Evolutionary conservation across 2,113 vertebrate genomes (phyloP).

Genomic region (Tyrannus savana): DNA sequence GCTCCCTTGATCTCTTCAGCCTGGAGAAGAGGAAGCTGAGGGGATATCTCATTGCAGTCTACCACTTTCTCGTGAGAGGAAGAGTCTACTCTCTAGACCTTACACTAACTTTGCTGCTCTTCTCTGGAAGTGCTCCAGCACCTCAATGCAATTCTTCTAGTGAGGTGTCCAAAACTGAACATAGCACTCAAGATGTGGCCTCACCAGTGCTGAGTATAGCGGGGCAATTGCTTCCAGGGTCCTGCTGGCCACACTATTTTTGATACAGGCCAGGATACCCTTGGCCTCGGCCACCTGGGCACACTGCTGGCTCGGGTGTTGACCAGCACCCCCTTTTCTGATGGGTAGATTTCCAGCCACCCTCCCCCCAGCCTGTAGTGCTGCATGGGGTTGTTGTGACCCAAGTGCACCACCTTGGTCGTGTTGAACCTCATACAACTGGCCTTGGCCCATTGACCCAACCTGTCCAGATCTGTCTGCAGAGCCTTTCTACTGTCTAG

Average conservation of each 20-base stretch:
- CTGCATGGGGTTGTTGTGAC: accelerated
- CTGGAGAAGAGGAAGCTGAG: not conserved
- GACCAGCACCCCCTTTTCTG: not conserved
- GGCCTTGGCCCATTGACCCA: accelerated
- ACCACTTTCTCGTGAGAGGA: not conserved
- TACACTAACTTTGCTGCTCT: not conserved
- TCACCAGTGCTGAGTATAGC: accelerated
- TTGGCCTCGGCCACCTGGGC: not conserved
- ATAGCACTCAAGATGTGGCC: accelerated
- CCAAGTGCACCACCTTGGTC: not conserved
- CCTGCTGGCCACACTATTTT: not conserved
- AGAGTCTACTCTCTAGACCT: not conserved
- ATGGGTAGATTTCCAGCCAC: not conserved
- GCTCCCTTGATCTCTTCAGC: not conserved
- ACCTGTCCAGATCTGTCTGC: too few relatives aligned
- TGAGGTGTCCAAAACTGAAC: not conserved
- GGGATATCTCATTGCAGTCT: not conserved
- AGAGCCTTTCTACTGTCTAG: not conserved
- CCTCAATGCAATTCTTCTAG: not conserved
- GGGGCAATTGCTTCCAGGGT: accelerated
- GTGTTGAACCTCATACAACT: accelerated
- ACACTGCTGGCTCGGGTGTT: accelerated
- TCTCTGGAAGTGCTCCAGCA: not conserved
- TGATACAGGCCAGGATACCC: not conserved
- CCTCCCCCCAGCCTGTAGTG: not conserved